Conservation (phyloP, 2,797 vertebrate genomes). For the Spinus pinus region DNA sequence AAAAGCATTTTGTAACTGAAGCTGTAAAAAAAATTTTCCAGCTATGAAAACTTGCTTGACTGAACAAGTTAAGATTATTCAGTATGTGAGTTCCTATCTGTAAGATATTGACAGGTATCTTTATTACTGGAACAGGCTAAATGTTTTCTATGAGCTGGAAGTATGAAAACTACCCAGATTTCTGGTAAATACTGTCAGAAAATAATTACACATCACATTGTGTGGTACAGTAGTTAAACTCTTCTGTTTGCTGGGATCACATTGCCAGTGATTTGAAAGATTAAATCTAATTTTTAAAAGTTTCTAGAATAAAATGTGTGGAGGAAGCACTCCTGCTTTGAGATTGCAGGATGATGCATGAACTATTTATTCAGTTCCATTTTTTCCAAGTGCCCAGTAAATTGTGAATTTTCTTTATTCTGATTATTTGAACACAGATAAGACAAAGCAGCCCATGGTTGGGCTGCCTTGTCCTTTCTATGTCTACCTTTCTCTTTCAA, state of each 20-base stretch:
- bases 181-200: conserved; percentile 40
- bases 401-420: background rate
- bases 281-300: background rate
- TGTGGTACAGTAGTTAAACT: background rate
- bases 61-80: conserved; percentile 16
- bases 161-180: conserved; percentile 1
- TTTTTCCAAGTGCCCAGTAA: background rate
- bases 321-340: background rate
- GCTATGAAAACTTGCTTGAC: background rate
- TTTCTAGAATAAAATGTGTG: background rate
- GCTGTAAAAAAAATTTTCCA: background rate
- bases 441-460: background rate
- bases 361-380: background rate
- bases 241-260: background rate
- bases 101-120: conserved; percentile 7
- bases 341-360: background rate
- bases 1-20: background rate
- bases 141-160: background rate
- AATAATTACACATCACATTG: background rate
- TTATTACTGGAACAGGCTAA: background rate
- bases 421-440: background rate
- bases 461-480: background rate
- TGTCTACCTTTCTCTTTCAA: background rate
- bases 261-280: background rate
- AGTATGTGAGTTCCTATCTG: background rate